phyloP scores from a whole-genome alignment of 1,140 invertebrate genomes.

The Halesus radiatus region DNA sequence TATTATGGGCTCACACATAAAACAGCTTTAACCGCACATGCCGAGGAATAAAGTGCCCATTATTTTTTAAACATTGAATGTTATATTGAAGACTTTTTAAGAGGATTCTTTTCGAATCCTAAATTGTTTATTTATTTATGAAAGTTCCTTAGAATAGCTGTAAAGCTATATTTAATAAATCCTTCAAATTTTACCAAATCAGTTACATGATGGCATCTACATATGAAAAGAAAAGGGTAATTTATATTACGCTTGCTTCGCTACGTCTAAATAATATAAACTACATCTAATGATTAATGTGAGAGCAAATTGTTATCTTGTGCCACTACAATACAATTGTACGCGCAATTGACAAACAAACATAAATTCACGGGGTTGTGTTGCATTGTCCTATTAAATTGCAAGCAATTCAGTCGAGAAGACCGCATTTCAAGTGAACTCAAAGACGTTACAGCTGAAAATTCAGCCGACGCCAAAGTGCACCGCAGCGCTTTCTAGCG shows the following conservation, averaged over 20 bases:
- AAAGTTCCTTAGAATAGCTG: no score
- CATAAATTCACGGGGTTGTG: constrained; percentile 1
- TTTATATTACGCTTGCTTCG: no score
- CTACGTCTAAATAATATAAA: no score
- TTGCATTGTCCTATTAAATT: constrained; percentile 31
- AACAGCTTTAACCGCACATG: constrained; percentile 6
- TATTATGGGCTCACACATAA: not conserved
- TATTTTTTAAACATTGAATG: no score
- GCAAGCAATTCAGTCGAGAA: constrained; percentile 17
- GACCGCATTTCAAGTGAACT: constrained; percentile 36
- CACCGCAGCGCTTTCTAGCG: constrained; percentile 46
- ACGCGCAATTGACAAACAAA: constrained; percentile 14
- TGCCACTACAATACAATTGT: not conserved
- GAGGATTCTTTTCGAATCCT: no score
- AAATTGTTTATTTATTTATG: no score
- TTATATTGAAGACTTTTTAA: no score
- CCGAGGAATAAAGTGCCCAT: not conserved
- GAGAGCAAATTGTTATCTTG: not conserved
- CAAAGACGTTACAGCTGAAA: constrained; percentile 23
- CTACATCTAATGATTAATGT: no score
- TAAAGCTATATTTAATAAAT: no score
- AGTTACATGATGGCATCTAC: no score
- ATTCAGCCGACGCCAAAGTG: constrained; percentile 21
- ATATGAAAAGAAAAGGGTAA: no score
- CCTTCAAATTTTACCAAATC: no score